Base-by-base conservation (phyloP, 2,113 vertebrate species). In the Cranoglanis bouderius region DNA sequence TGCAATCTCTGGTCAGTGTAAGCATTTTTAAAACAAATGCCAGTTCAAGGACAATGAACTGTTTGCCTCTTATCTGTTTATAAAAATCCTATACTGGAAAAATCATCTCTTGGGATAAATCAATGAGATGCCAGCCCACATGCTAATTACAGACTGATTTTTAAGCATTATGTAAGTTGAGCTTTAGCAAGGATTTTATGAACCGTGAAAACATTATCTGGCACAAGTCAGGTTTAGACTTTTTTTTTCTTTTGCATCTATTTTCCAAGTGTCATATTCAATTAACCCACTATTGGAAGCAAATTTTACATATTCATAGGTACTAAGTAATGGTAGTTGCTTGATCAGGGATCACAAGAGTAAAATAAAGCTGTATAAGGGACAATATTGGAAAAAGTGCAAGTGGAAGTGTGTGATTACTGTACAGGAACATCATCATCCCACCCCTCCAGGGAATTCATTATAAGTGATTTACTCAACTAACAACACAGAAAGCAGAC, bases 401-500 rank as follows among this genome's bases (percentile, higher is more conserved):
- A 78, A 78, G 43, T 14, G 75, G 75, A 32, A 81, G 80, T 82
- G 80, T 38, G 32, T 59, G 80, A 57, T 82, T 83, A 83, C 35
- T 43, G 55, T 83, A 83, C 51, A 61, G 24, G 81, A 40, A 40
- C 19, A 61, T 35, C 88, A 91, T 90, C 84, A 88, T 55, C 81
- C 29, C 86, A 70, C 53, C 65, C 88, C 94, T 94, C 93, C 81
- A 78, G 94, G 93, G 94, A 94, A 82, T 94, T 96, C 92, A 95
- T 95, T 95, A 95, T 85, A 89, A 87, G 53, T 67, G 88, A 92
- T 88, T 89, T 84, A 84, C 88, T 75, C 46, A 32, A 83, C 67
- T 63, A 91, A 85, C 85, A 86, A 89, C 86, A 57, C 12, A 63
- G 43, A 85, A 83, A 88, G 75, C 51, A 29, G 46, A 67, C 18